Conservation (phyloP, 2,888 invertebrate species). For the Neuroscelio doddi region DNA sequence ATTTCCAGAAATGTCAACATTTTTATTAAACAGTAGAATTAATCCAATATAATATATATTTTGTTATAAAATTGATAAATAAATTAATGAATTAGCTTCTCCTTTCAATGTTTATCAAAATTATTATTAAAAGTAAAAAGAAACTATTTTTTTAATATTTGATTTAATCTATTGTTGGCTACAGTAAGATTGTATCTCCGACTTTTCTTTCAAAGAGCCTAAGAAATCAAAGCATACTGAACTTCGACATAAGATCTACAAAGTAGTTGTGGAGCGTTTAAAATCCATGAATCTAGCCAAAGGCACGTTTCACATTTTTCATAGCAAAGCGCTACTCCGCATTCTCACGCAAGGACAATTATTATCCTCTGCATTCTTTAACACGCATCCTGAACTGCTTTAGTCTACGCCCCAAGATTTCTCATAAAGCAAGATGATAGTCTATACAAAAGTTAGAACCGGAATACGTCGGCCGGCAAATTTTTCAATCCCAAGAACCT, state of each 20-base stretch:
- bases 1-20: too few species aligned
- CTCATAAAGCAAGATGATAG: conserved; percentile 34
- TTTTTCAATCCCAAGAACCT: conserved; percentile 42
- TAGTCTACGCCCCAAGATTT: conserved; percentile 31
- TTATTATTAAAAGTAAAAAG: too few species aligned
- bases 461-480: conserved; percentile 35
- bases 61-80: too few species aligned
- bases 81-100: too few species aligned
- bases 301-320: conserved; percentile 56
- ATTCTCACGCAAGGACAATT: conserved; percentile 60
- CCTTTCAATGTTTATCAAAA: too few species aligned
- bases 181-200: conserved; percentile 14
- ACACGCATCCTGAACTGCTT: conserved; percentile 30
- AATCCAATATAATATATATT: too few species aligned
- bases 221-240: conserved; percentile 41
- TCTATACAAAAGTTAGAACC: conserved; percentile 32
- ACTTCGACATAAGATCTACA: conserved; percentile 38
- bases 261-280: conserved; percentile 44
- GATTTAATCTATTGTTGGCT: too few species aligned
- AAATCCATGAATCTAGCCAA: conserved; percentile 42
- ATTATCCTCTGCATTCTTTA: conserved; percentile 50
- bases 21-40: too few species aligned
- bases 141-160: too few species aligned
- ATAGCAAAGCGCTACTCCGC: conserved; percentile 39
- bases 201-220: conserved; percentile 22